Conservation (phyloP, 2,113 vertebrate genomes). For the Nothobranchius kuhntae region DNA sequence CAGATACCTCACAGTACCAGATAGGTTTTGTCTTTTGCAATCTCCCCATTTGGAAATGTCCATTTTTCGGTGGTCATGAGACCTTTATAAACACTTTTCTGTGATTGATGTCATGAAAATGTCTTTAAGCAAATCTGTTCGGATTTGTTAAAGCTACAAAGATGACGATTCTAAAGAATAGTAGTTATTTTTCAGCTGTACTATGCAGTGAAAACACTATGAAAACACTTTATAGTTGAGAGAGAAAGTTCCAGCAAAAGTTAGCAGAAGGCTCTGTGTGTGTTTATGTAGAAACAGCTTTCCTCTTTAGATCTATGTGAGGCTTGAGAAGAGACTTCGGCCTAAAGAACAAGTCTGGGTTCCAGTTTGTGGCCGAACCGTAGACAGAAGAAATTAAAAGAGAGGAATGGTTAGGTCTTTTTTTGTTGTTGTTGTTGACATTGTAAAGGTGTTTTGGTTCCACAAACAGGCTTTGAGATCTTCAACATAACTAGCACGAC, state of each 20-base stretch:
- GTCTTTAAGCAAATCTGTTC: too few relatives aligned
- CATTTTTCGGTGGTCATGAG: too few relatives aligned
- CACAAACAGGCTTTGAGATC: not conserved
- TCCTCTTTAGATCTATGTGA: not conserved
- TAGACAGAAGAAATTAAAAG: not conserved
- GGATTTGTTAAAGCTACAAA: too few relatives aligned
- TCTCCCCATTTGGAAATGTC: too few relatives aligned
- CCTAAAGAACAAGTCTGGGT: not conserved
- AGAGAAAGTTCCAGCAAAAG: not conserved
- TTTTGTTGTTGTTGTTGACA: not conserved
- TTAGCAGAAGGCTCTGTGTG: too few relatives aligned
- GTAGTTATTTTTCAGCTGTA: too few relatives aligned
- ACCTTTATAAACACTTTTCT: too few relatives aligned
- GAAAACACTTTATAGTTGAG: not conserved
- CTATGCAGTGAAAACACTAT: not conserved
- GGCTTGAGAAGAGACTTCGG: not conserved
- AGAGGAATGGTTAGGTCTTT: not conserved
- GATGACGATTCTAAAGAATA: too few relatives aligned
- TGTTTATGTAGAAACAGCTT: not conserved
- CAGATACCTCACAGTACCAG: slow-evolving; percentile 27
- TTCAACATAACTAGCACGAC: not conserved
- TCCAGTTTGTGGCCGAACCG: not conserved
- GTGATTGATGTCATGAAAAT: too few relatives aligned
- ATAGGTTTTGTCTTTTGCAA: not conserved
- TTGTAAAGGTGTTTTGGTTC: not conserved